Evolutionary conservation across 1,140 invertebrate genomes (phyloP), one percentile per base, ranked within the genome.

Genomic region (Elymnias hypermnestra): DNA sequence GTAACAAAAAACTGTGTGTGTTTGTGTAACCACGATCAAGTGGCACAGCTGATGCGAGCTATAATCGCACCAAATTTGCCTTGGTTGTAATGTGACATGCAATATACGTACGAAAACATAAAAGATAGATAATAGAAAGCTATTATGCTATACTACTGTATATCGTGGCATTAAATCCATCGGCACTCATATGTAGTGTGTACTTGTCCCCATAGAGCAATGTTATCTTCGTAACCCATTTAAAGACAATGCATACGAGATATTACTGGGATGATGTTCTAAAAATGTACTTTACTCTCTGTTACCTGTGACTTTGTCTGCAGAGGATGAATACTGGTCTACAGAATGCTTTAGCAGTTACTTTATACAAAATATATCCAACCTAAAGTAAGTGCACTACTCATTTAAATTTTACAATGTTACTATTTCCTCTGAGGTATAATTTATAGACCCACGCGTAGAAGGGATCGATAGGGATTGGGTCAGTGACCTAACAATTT

Each of bases 391-490:
- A n/a, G n/a, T n/a, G n/a, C n/a, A n/a, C n/a, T n/a, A n/a, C n/a
- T n/a, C n/a, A n/a, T n/a, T n/a, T n/a, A n/a, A n/a, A n/a, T n/a
- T n/a, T n/a, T n/a, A n/a, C n/a, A n/a, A n/a, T n/a, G n/a, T n/a
- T 8, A 13, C 26, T 12, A 29, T 29, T 29, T 29, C 10, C 26
- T 4, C 4, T 29, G 13, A 13, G 26, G 10, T 12, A 12, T 13
- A 29, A 9, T 8, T 29, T 12, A 29, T 29, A 29, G 9, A 29
- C 40, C 50, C 53, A 67, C 58, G 64, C 58, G 57, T 68, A 64
- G 65, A 63, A 67, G 57, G 47, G 56, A 74, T 74, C 71, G 67
- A 74, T 74, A 62, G 53, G 35, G 46, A 43, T 28, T 36, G 26
- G 69, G 66, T 61, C 63, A 53, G 53, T 43, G 63, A 68, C 54